Base-by-base conservation (phyloP, 1,140 invertebrate species). In the Colletes latitarsis region DNA sequence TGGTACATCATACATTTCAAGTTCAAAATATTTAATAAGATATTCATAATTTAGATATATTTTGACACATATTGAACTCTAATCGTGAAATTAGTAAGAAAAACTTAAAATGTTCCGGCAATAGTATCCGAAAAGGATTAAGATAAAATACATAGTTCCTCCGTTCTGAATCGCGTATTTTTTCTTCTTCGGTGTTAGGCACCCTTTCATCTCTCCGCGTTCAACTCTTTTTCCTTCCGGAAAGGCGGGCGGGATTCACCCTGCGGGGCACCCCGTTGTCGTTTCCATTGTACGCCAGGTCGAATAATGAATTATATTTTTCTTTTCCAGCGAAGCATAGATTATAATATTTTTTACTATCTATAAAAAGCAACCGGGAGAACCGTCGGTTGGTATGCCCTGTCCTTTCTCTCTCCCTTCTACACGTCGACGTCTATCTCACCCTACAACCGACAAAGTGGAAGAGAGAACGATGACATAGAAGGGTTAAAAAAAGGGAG, bases 231-330 rank as follows among this genome's bases (percentile, higher is more conserved):
- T 83, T 88, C 43, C 69, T 82, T 90, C 74, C 76, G 80, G 77
- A 69, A 84, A 67, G 89, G 88, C 89, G 90, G 89, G 90, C 90
- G 91, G 91, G 90, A 91, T 90, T 87, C 86, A 81, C 77, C 88
- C 80, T 79, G 85, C 67, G 86, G 84, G 88, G 88, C 87, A 83
- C 88, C 88, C 90, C 85, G 88, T 89, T 91, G 91, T 92, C 90
- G 91, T 83, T 82, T 80, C 77, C 89, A 88, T 92, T 92, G 90
- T 90, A 89, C 71, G 73, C 78, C 89, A 77, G 77, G 60, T 82
- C 85, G 91, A 91, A 93, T 93, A 93, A 93, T 93, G 92, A 92
- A 92, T 92, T 92, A 92, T 89, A 93, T 93, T 92, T 92, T 93
- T 92, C 92, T 93, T 86, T 92, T 91, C 91, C 92, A 92, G 84